phyloP scores from a whole-genome alignment of 2,888 invertebrate genomes.

The Odontomyia ornata region DNA sequence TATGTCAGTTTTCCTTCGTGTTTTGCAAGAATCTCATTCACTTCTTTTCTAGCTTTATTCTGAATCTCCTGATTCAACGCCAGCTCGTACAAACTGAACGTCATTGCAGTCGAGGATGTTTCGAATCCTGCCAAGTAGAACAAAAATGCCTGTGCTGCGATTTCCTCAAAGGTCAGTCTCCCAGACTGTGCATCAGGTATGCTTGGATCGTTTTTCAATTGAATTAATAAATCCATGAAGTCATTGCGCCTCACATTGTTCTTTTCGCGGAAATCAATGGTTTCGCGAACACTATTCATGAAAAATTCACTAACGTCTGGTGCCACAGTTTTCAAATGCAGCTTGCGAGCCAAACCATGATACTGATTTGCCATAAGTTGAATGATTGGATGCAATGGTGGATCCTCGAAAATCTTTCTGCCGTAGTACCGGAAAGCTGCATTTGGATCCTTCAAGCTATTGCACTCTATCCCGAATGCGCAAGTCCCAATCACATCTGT shows the following conservation, averaged over 20 bases:
- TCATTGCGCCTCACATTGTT: slow-evolving; percentile 63
- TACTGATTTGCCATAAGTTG: neutral
- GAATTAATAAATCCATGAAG: slow-evolving; percentile 67
- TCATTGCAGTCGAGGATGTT: slow-evolving; percentile 57
- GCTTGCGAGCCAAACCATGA: neutral
- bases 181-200: neutral
- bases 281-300: slow-evolving; percentile 58
- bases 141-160: slow-evolving; percentile 27
- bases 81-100: slow-evolving; percentile 56
- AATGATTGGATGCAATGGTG: neutral
- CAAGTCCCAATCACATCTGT: slow-evolving; percentile 63
- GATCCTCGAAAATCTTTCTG: slow-evolving; percentile 45
- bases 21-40: slow-evolving; percentile 59
- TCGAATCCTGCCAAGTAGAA: slow-evolving; percentile 56
- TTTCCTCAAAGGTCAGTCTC: neutral
- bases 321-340: slow-evolving; percentile 51
- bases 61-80: slow-evolving; percentile 61
- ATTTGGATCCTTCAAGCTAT: slow-evolving; percentile 57
- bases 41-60: slow-evolving; percentile 62
- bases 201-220: slow-evolving; percentile 57
- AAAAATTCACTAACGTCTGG: slow-evolving; percentile 57
- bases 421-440: slow-evolving; percentile 55
- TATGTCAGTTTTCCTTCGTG: slow-evolving; percentile 63
- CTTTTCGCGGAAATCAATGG: slow-evolving; percentile 61
- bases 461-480: slow-evolving; percentile 61